Evolutionary conservation across 1,140 invertebrate genomes (phyloP).

Genomic region (Amphibalanus amphitrite): DNA sequence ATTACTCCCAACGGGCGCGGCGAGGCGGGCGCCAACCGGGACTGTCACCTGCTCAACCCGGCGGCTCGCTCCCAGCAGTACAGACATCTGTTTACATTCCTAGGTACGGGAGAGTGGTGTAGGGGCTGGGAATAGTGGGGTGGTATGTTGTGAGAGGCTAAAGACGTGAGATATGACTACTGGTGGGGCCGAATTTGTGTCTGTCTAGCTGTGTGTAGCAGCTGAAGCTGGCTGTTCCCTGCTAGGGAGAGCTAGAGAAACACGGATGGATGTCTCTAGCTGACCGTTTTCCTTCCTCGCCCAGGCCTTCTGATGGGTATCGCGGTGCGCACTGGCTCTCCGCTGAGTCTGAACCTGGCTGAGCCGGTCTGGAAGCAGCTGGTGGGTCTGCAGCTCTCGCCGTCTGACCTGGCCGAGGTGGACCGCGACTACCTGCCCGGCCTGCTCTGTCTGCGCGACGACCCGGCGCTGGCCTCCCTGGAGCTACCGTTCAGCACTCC

Average conservation of each 20-base stretch:
- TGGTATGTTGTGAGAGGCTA: too few relatives aligned
- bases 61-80: constrained; percentile 55
- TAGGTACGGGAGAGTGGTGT: too few relatives aligned
- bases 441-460: constrained; percentile 43
- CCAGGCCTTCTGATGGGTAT: constrained; percentile 86
- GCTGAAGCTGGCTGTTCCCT: too few relatives aligned
- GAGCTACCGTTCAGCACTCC: constrained; percentile 89
- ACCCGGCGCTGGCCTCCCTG: constrained; percentile 59
- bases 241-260: too few relatives aligned
- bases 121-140: too few relatives aligned
- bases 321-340: constrained; percentile 83
- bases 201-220: too few relatives aligned
- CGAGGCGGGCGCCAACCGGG: constrained; percentile 81
- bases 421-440: constrained; percentile 92
- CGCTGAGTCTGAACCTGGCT: constrained; percentile 76
- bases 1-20: constrained; percentile 87
- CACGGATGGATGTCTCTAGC: too few relatives aligned
- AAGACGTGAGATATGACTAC: too few relatives aligned
- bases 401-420: constrained; percentile 78
- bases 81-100: constrained; percentile 84
- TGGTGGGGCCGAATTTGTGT: too few relatives aligned
- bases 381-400: constrained; percentile 57
- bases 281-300: too few relatives aligned
- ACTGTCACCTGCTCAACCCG: constrained; percentile 84
- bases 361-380: constrained; percentile 84